Conservation (phyloP, 2,888 invertebrate species). For the Sesia apiformis region DNA sequence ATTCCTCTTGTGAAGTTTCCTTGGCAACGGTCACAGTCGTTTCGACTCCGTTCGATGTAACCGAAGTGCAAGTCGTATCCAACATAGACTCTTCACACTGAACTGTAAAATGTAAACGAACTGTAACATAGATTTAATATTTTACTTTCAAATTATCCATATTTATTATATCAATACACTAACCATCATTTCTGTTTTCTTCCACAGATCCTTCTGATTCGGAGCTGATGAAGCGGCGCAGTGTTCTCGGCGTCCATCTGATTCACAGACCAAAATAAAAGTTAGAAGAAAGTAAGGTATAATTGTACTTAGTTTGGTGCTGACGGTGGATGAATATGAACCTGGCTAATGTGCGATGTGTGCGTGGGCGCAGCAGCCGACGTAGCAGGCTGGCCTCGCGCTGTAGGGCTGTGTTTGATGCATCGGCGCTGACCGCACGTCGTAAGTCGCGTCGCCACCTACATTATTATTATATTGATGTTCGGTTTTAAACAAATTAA, state of each 20-base stretch:
- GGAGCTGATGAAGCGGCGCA: constrained; percentile 48
- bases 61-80: constrained; percentile 40
- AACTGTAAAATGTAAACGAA: neutral
- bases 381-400: constrained; percentile 46
- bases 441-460: constrained; percentile 53
- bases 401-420: constrained; percentile 38
- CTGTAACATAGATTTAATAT: neutral
- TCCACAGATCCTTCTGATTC: constrained; percentile 40
- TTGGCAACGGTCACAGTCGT: constrained; percentile 14
- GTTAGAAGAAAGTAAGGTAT: too few relatives aligned
- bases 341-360: constrained; percentile 44
- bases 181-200: constrained; percentile 16
- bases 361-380: constrained; percentile 33
- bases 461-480: neutral
- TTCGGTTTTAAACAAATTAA: too few relatives aligned
- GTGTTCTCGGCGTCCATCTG: constrained; percentile 56
- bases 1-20: neutral
- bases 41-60: constrained; percentile 50
- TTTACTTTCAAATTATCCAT: neutral
- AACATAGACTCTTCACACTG: constrained; percentile 16
- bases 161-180: neutral
- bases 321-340: constrained; percentile 6
- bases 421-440: constrained; percentile 57
- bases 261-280: neutral
- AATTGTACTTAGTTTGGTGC: too few relatives aligned